Conservation (phyloP, 2,113 vertebrate species). For the Cichladusa arquata region DNA sequence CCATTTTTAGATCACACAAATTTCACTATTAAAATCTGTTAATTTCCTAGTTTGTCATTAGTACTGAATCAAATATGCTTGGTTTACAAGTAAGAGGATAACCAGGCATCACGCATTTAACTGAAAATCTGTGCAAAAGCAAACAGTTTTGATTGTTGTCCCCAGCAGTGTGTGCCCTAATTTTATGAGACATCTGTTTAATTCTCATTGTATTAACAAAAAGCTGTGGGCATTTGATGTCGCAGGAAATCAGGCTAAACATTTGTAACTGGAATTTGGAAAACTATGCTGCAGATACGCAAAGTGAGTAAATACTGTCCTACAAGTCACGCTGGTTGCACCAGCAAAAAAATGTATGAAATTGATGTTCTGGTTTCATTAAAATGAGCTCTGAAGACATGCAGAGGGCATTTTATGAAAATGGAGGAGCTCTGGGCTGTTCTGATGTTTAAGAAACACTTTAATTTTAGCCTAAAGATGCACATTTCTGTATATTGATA, state of each 20-base stretch:
- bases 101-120: background rate
- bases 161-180: background rate
- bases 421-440: background rate
- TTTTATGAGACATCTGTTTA: constrained; percentile 53
- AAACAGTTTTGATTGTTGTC: background rate
- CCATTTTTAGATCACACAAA: background rate
- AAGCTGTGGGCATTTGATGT: constrained; percentile 10
- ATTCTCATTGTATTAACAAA: constrained; percentile 26
- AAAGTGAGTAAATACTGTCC: background rate
- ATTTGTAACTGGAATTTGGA: background rate
- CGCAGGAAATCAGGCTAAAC: background rate
- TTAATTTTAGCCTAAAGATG: background rate
- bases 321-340: background rate
- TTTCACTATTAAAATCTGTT: background rate
- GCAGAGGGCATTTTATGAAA: background rate
- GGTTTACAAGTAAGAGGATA: constrained; percentile 13
- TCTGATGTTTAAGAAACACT: background rate
- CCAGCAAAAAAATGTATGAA: background rate
- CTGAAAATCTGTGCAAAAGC: constrained; percentile 6
- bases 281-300: background rate
- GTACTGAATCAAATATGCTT: background rate
- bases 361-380: background rate
- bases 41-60: background rate
- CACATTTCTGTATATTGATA: background rate
- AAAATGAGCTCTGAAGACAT: background rate